A percentile compares a stretch with the other conserved stretches of the same genome.
These are phyloP conservation scores for Dendrocincla fuliginosa DNA, from an alignment of 2,797 vertebrate genomes.

Conservation along the genomic window DNA sequence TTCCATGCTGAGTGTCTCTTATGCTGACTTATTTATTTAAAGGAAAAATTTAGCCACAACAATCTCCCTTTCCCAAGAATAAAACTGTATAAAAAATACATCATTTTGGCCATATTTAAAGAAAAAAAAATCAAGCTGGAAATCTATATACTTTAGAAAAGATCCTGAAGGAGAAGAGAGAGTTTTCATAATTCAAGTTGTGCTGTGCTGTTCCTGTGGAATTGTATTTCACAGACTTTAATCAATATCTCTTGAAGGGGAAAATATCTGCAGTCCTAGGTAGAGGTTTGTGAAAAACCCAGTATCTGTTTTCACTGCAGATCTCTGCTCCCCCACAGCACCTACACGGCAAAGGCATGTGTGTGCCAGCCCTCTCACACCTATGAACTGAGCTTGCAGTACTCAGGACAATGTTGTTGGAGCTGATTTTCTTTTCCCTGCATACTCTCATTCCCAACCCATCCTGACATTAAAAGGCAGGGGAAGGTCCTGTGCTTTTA, in stretches of 20 bases:
- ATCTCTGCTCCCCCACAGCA: not conserved
- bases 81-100: not conserved
- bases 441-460: not conserved
- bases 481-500: not conserved
- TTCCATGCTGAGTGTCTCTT: constrained; percentile 32
- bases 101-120: not conserved
- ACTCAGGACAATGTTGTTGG: not conserved
- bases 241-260: not conserved
- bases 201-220: not conserved
- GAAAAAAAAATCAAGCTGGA: not conserved
- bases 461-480: not conserved
- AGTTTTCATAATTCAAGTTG: not conserved
- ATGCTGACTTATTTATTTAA: not conserved
- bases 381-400: not conserved
- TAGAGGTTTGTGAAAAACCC: not conserved
- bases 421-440: not conserved
- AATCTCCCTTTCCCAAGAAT: not conserved
- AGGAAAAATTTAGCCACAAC: not conserved
- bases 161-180: not conserved
- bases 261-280: not conserved
- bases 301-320: not conserved
- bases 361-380: not conserved
- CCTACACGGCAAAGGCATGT: not conserved
- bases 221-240: not conserved
- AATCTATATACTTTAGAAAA: not conserved